Evolutionary conservation across 2,797 vertebrate genomes (phyloP).

Genomic region (Falco berigora): DNA sequence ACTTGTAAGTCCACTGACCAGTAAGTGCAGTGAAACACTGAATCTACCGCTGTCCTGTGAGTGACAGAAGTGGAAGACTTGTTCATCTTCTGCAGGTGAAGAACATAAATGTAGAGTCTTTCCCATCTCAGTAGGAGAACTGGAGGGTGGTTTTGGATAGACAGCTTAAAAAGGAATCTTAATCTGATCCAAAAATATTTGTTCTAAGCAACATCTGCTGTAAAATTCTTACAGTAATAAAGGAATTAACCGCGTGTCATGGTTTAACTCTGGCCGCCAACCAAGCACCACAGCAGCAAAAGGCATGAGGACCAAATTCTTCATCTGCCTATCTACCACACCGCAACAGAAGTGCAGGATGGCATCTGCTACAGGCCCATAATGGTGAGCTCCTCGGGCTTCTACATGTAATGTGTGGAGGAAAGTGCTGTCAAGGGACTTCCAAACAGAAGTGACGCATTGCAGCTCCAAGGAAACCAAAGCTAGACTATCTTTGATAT

Average conservation of each 20-base stretch:
- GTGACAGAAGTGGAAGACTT: not conserved
- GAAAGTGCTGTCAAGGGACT: not conserved
- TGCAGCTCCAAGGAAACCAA: not conserved
- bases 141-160: not conserved
- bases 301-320: not conserved
- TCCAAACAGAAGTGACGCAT: not conserved
- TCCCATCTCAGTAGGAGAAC: not conserved
- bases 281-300: not conserved
- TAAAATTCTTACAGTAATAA: not conserved
- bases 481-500: not conserved
- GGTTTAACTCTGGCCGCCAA: no score
- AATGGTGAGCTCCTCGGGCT: not conserved
- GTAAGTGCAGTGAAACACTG: not conserved
- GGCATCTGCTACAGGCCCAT: not conserved
- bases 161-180: not conserved
- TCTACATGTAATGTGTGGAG: not conserved
- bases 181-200: not conserved
- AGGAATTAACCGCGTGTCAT: not conserved
- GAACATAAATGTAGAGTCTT: not conserved
- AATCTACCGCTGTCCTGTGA: not conserved
- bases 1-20: not conserved
- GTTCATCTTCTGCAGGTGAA: not conserved
- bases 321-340: not conserved
- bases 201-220: not conserved
- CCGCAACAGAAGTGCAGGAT: not conserved